Evolutionary conservation across 2,113 vertebrate species (phyloP).

Genomic region (Silurus meridionalis): DNA sequence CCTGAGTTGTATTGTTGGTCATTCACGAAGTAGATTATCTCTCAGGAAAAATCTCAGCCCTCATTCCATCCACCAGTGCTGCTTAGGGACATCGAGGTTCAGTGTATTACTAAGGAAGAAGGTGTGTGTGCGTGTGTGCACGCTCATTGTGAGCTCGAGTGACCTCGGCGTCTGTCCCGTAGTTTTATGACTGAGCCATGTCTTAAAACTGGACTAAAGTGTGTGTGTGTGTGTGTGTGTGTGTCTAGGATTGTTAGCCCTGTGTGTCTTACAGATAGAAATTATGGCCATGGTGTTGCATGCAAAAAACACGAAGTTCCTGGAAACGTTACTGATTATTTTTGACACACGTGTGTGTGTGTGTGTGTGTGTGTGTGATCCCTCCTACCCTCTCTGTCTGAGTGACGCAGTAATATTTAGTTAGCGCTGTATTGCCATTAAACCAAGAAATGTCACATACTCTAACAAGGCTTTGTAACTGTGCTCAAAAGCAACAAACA

Average conservation of each 20-base stretch:
- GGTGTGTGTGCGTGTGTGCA: not conserved
- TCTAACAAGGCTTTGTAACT: not conserved
- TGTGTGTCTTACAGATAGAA: not conserved
- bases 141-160: not conserved
- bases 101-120: not conserved
- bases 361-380: not conserved
- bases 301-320: not conserved
- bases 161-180: not conserved
- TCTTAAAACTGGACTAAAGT: not conserved
- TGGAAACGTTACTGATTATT: not conserved
- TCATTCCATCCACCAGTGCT: not conserved
- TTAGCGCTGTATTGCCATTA: slow-evolving; percentile 1
- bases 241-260: not conserved
- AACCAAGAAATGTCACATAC: not conserved
- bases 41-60: not conserved
- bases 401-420: not conserved
- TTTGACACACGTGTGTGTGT: too few relatives aligned
- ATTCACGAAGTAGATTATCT: not conserved
- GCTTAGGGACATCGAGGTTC: not conserved
- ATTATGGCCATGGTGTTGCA: not conserved
- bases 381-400: not conserved
- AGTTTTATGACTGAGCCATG: not conserved
- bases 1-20: not conserved
- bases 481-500: not conserved
- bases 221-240: not conserved